A percentile compares a stretch with the other conserved stretches of the same genome.
Conservation (phyloP, 2,113 vertebrate species). For the Sturnira hondurensis region DNA sequence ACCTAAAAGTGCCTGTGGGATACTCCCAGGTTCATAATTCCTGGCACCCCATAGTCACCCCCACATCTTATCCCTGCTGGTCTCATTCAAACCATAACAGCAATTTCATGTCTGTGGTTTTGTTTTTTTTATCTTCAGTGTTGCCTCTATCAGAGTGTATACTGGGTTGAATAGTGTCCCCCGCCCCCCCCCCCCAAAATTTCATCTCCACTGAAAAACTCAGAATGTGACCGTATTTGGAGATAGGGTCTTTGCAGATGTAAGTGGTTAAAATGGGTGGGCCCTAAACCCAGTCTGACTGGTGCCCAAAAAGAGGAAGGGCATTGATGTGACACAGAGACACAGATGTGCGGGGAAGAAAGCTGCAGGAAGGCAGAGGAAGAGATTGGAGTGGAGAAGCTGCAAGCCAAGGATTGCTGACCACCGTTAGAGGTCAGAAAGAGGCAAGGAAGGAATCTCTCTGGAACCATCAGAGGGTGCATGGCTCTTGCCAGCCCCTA, state of each 20-base stretch:
- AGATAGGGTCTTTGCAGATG: not conserved
- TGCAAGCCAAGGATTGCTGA: not conserved
- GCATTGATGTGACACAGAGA: not conserved
- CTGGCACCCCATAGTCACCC: not conserved
- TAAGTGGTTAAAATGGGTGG: not conserved
- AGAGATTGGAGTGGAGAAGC: not conserved
- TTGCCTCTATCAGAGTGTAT: not conserved
- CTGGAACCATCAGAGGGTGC: not conserved
- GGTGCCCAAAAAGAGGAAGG: not conserved
- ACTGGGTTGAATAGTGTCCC: not conserved
- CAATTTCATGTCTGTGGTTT: not conserved
- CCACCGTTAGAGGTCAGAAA: not conserved
- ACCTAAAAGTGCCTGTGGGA: not conserved
- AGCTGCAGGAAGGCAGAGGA: not conserved
- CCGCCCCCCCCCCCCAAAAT: not conserved
- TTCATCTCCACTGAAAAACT: not conserved
- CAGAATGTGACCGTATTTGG: not conserved
- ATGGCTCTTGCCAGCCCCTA: not conserved
- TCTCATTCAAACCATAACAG: not conserved
- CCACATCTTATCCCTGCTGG: not conserved
- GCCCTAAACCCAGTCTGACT: not conserved
- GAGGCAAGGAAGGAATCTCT: not conserved
- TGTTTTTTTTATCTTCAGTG: not conserved
- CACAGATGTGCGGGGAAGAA: not conserved
- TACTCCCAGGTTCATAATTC: not conserved